Evolutionary conservation across 2,888 invertebrate species (phyloP).

Genomic region (Therioaphis trifolii): DNA sequence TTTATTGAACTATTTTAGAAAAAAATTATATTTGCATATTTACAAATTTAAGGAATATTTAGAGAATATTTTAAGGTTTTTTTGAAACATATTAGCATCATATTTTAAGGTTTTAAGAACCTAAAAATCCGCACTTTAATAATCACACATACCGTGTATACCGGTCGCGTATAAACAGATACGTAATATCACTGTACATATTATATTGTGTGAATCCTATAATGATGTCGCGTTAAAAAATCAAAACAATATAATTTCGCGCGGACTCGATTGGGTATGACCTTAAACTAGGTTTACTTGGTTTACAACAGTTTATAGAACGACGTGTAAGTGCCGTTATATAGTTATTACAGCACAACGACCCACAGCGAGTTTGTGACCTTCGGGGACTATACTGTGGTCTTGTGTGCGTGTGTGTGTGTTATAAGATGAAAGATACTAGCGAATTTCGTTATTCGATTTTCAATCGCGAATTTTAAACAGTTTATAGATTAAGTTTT

Average conservation of each 20-base stretch:
- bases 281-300: slow-evolving; percentile 48
- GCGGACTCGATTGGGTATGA: neutral
- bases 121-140: too few relatives aligned
- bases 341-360: slow-evolving; percentile 52
- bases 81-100: too few relatives aligned
- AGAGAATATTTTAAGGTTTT: too few relatives aligned
- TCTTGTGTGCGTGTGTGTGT: too few relatives aligned
- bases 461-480: slow-evolving; percentile 26
- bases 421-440: neutral
- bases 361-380: slow-evolving; percentile 47
- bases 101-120: too few relatives aligned
- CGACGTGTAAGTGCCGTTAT: slow-evolving; percentile 44
- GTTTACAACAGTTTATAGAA: slow-evolving; percentile 35
- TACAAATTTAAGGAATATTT: too few relatives aligned
- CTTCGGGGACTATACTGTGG: slow-evolving; percentile 39
- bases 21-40: too few relatives aligned
- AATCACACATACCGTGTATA: too few relatives aligned
- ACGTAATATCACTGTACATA: too few relatives aligned
- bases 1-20: too few relatives aligned
- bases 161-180: too few relatives aligned
- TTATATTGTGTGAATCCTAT: too few relatives aligned
- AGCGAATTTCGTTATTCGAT: slow-evolving; percentile 2
- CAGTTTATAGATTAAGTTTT: neutral
- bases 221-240: slow-evolving; percentile 15
- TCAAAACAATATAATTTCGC: slow-evolving; percentile 29